These are phyloP conservation scores for Metacarcinus magister DNA, from an alignment of 2,888 invertebrate genomes.

Conservation along the genomic window DNA sequence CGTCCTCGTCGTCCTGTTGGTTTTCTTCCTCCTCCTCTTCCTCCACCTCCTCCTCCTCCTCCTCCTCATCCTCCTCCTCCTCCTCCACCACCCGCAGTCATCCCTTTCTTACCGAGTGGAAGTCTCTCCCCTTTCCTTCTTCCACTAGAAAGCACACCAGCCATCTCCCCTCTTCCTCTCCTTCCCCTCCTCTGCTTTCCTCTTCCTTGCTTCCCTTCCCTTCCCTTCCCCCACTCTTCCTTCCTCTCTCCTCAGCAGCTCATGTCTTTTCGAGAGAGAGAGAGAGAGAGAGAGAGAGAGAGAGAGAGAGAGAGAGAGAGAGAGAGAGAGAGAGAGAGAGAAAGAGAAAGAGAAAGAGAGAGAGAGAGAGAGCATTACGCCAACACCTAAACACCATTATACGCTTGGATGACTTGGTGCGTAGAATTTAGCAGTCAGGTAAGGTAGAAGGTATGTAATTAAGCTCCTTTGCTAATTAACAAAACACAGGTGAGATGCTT, in stretches of 20 bases:
- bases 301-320: constrained; percentile 55
- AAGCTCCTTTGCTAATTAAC: constrained; percentile 69
- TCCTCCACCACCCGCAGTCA: background rate
- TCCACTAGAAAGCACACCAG: background rate
- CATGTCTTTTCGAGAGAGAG: background rate
- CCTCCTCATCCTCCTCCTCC: background rate
- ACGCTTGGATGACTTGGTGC: background rate
- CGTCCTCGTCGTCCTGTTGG: background rate
- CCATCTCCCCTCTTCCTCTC: background rate
- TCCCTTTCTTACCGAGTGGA: background rate
- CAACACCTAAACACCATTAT: background rate
- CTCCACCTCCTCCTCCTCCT: background rate
- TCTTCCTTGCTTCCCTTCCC: background rate
- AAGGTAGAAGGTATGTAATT: constrained; percentile 55
- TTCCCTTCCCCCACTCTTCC: background rate
- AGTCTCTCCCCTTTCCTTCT: constrained; percentile 23
- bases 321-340: constrained; percentile 55
- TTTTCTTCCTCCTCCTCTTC: background rate
- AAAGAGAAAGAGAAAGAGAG: constrained; percentile 54
- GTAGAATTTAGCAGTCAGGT: background rate
- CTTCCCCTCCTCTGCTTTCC: background rate
- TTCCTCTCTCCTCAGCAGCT: background rate
- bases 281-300: constrained; percentile 36
- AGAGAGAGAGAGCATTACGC: constrained; percentile 48
- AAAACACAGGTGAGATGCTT: constrained; percentile 48